Evolutionary conservation across 2,797 vertebrate species (phyloP), one percentile per base, ranked within the genome.

Genomic region (Sphenodon punctatus): DNA sequence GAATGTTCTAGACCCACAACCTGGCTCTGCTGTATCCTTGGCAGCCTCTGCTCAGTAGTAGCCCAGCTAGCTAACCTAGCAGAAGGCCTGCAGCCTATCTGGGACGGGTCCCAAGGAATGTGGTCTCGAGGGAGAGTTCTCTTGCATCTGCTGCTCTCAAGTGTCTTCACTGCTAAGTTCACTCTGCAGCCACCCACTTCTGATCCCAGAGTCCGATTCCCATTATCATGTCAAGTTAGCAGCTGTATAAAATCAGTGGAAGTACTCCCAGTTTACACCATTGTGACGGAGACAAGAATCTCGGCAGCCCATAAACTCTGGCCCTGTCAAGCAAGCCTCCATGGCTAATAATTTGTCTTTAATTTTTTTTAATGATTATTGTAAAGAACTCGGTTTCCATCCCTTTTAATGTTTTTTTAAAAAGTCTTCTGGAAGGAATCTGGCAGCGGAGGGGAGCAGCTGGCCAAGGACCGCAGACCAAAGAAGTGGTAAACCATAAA

Each of bases 401-500:
- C 82, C 79, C 75, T 81, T 89, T 82, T 53, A 86, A 87, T 25
- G 51, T 77, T 83, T 67, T 71, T 63, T 82, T 75, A 82, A 56
- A 90, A 90, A 88, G 78, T 87, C 89, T 91, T 90, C 82, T 59
- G 30, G 67, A 65, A 85, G 89, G 74, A 92, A 92, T 80, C 90
- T 90, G 84, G 86, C 84, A 90, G 74, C 5, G 45, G 91, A 66
- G 68, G 0, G 51, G 56, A 80, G 73, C 73, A 0, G 63, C 74
- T 78, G 90, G 90, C 90, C 88, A 92, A 93, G 68, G 68, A 75
- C 81, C 1, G 61, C 88, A 92, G 84, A 85, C 86, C 84, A 61
- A 76, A 93, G 88, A 92, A 19, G 90, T 89, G 88, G 88, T 91
- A 90, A 89, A 93, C 91, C 86, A 91, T 89, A 92, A 93, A 89